Conservation (phyloP, 2,113 vertebrate species). For the Sander vitreus region DNA sequence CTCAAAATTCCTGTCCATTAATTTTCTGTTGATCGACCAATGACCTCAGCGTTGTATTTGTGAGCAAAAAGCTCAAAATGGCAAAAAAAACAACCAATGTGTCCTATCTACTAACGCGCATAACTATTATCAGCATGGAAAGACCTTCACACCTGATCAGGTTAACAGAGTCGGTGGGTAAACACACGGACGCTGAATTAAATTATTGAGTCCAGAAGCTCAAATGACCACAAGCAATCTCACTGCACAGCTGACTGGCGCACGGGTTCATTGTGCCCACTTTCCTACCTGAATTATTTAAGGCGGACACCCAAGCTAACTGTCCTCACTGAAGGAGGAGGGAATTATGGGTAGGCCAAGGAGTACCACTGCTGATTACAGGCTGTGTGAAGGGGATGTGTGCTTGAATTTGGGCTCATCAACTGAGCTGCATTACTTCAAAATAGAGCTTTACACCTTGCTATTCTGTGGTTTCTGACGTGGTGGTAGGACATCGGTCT, state of each 20-base stretch:
- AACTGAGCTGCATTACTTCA: conserved; percentile 9
- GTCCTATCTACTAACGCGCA: neutral
- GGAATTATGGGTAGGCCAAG: conserved; percentile 8
- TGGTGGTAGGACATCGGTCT: conserved; percentile 29
- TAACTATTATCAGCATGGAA: conserved; percentile 22
- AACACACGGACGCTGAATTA: conserved; percentile 46
- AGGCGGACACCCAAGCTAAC: conserved; percentile 58
- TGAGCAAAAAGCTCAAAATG: neutral
- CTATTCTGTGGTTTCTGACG: conserved; percentile 20
- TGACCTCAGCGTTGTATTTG: neutral
- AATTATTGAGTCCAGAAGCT: conserved; percentile 80
- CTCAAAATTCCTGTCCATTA: neutral
- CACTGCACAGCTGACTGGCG: conserved; percentile 40
- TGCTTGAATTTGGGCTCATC: conserved; percentile 27
- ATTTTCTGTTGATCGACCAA: neutral
- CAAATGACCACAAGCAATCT: conserved; percentile 70
- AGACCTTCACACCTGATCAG: conserved; percentile 47
- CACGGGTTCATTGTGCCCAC: conserved; percentile 69
- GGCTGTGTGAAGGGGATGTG: neutral
- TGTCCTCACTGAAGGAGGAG: conserved; percentile 31
- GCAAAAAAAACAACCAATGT: conserved; percentile 8
- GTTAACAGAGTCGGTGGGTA: conserved; percentile 34
- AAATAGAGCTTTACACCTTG: conserved; percentile 35
- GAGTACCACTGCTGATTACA: conserved; percentile 17
- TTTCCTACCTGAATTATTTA: conserved; percentile 86